These are phyloP conservation scores for Erythrocebus patas DNA, from an alignment of 2,113 vertebrate species.

Conservation along the genomic window DNA sequence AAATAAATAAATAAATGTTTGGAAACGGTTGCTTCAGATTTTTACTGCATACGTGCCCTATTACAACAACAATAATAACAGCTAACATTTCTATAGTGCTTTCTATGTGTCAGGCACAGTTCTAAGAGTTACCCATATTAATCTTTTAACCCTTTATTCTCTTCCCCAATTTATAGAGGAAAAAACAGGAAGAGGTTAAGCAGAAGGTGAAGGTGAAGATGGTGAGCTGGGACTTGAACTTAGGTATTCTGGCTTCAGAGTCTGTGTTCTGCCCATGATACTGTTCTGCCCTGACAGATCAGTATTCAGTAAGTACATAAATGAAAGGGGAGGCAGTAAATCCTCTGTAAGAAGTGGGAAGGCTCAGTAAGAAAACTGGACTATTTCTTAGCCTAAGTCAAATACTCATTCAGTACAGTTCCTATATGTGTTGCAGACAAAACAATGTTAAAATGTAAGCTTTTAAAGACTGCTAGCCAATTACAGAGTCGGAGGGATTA, in stretches of 20 bases:
- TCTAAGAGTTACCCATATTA: not conserved
- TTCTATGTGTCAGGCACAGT: not conserved
- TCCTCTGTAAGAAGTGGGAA: not conserved
- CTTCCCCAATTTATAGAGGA: not conserved
- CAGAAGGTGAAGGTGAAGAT: not conserved
- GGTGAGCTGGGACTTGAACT: not conserved
- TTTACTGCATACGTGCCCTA: not conserved
- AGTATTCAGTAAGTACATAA: not conserved
- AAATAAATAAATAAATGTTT: not conserved
- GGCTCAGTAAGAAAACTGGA: not conserved
- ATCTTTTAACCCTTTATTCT: not conserved
- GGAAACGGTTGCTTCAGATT: not conserved
- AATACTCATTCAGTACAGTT: not conserved
- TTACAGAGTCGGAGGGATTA: not conserved
- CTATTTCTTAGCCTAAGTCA: not conserved
- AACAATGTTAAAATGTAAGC: not conserved
- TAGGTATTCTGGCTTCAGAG: not conserved
- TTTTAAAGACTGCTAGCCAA: not conserved
- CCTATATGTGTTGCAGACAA: not conserved
- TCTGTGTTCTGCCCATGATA: not conserved
- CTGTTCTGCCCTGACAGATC: not conserved
- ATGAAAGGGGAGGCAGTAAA: not conserved
- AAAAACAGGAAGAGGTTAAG: conserved; percentile 33
- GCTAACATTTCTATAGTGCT: not conserved
- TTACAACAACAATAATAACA: not conserved